Conservation (phyloP, 2,888 invertebrate species). For the Blastobasis adustella region DNA sequence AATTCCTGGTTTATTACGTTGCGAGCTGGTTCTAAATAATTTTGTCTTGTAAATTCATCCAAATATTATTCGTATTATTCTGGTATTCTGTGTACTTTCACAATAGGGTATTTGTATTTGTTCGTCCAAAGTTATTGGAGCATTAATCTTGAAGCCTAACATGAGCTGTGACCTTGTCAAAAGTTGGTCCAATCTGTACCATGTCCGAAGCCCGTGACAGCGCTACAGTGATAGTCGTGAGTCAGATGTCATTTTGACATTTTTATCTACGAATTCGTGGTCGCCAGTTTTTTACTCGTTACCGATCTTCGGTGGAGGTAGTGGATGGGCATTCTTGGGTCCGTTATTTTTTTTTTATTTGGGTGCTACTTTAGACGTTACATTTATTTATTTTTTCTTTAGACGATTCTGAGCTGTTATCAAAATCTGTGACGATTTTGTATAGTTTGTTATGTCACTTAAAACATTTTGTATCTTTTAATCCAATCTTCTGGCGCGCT, state of each 20-base stretch:
- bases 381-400: too few species aligned
- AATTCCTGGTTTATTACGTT: too few species aligned
- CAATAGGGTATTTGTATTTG: not conserved
- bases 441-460: too few species aligned
- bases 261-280: conserved; percentile 26
- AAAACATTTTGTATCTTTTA: too few species aligned
- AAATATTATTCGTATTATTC: too few species aligned
- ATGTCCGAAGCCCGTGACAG: conserved; percentile 34
- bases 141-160: conserved; percentile 31
- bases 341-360: not conserved
- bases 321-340: not conserved
- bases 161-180: conserved; percentile 45
- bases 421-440: too few species aligned
- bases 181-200: conserved; percentile 27
- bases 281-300: not conserved
- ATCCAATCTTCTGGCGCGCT: too few species aligned
- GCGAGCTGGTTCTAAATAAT: too few species aligned
- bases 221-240: conserved; percentile 47
- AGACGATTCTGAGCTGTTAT: too few species aligned
- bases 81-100: not conserved
- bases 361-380: too few species aligned
- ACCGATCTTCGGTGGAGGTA: not conserved
- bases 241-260: conserved; percentile 51
- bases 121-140: conserved; percentile 7
- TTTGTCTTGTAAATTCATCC: too few species aligned